Conservation (phyloP, 2,797 vertebrate genomes). For the Helarctos malayanus region DNA sequence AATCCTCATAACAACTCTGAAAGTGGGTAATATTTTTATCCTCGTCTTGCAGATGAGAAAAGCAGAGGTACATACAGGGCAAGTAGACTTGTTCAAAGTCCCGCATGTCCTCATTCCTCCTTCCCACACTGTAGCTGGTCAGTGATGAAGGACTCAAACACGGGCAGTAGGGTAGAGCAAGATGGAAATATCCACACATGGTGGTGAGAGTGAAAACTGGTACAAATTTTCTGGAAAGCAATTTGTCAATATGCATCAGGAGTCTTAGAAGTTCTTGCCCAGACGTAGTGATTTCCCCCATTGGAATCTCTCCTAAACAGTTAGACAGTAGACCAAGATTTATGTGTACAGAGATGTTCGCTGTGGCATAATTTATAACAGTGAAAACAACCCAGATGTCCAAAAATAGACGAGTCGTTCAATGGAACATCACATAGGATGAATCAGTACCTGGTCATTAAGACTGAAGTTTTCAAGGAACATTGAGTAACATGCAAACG, state of each 20-base stretch:
- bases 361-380: background rate
- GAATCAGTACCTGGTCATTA: background rate
- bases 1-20: background rate
- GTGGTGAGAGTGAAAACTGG: background rate
- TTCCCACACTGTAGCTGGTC: background rate
- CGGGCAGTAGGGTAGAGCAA: background rate
- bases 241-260: background rate
- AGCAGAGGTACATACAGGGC: background rate
- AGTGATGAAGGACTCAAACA: background rate
- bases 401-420: background rate
- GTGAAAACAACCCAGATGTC: background rate
- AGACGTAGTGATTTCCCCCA: background rate
- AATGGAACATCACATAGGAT: background rate
- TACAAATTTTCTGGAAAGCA: conserved; percentile 6
- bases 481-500: background rate
- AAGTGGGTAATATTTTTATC: background rate
- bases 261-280: background rate
- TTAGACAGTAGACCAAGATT: background rate
- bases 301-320: background rate
- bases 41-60: background rate
- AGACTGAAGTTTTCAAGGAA: conserved; percentile 1
- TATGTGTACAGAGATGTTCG: background rate
- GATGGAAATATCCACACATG: background rate
- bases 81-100: background rate
- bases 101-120: background rate